Evolutionary conservation across 2,888 invertebrate species (phyloP).

Genomic region (Orthonevra nobilis): DNA sequence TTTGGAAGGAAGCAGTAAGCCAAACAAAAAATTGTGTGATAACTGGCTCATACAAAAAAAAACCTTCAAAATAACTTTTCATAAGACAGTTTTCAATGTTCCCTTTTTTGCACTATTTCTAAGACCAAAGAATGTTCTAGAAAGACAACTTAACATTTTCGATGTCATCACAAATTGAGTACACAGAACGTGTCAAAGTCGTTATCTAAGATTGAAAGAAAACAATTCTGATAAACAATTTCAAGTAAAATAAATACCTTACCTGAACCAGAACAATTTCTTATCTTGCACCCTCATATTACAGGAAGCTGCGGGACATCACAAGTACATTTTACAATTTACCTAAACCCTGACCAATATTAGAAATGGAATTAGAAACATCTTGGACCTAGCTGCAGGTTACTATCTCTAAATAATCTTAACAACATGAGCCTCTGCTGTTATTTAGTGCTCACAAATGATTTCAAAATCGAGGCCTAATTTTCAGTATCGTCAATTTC

Average conservation of each 20-base stretch:
- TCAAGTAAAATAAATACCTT: not conserved
- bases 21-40: no score
- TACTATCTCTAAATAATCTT: conserved; percentile 50
- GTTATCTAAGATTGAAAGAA: conserved; percentile 15
- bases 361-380: conserved; percentile 53
- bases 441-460: conserved; percentile 38
- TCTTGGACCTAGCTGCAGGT: conserved; percentile 37
- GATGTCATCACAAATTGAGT: no score
- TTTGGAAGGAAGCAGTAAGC: no score
- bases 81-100: no score
- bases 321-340: conserved; percentile 12
- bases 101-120: no score
- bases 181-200: conserved; percentile 36
- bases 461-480: conserved; percentile 28
- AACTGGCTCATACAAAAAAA: no score
- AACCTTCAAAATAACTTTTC: no score
- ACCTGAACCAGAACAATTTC: conserved; percentile 11
- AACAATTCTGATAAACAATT: conserved; percentile 7
- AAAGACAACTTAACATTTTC: no score
- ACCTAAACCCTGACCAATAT: conserved; percentile 17
- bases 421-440: conserved; percentile 33
- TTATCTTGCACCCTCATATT: conserved; percentile 52
- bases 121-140: no score
- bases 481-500: conserved; percentile 24
- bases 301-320: conserved; percentile 58